phyloP scores from a whole-genome alignment of 2,797 vertebrate genomes.

The Coregonus sp. region DNA sequence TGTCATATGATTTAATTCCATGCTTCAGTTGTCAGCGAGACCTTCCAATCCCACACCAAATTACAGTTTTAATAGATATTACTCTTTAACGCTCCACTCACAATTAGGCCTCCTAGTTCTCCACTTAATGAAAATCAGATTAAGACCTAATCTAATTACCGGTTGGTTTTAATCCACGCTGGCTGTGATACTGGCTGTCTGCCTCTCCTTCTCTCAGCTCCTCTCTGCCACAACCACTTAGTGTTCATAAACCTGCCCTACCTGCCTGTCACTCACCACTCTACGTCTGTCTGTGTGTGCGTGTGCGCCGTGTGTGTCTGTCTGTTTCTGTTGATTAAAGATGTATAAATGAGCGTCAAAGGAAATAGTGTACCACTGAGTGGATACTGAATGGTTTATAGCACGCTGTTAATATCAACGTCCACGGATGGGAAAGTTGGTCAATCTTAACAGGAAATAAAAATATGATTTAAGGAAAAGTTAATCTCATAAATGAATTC shows the following conservation, averaged over 20 bases:
- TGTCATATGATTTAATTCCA: slow-evolving; percentile 86
- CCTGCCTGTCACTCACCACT: slow-evolving; percentile 62
- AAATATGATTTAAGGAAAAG: slow-evolving; percentile 47
- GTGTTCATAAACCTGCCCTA: slow-evolving; percentile 40
- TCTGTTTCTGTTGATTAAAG: neutral
- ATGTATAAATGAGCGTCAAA: neutral
- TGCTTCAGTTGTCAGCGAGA: slow-evolving; percentile 81
- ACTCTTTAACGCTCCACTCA: slow-evolving; percentile 79
- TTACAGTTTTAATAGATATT: slow-evolving; percentile 85
- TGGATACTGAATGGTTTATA: neutral
- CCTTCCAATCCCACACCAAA: slow-evolving; percentile 78
- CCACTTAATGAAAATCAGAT: slow-evolving; percentile 86
- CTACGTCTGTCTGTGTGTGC: neutral
- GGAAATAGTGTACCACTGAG: neutral
- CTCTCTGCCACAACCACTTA: slow-evolving; percentile 62
- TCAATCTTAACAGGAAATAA: slow-evolving; percentile 69
- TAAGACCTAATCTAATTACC: slow-evolving; percentile 84
- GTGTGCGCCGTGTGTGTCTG: neutral
- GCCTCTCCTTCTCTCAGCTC: slow-evolving; percentile 42
- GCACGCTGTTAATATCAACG: slow-evolving; percentile 26
- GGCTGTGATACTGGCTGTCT: slow-evolving; percentile 57
- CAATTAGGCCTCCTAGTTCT: slow-evolving; percentile 82
- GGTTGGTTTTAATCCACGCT: slow-evolving; percentile 79
- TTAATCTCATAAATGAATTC: slow-evolving; percentile 71
- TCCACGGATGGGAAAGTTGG: slow-evolving; percentile 35